Percentiles rank a stretch among this genome's conserved stretches.
Evolutionary conservation across 2,113 vertebrate genomes (phyloP).

Genomic region (Brachyistius frenatus): DNA sequence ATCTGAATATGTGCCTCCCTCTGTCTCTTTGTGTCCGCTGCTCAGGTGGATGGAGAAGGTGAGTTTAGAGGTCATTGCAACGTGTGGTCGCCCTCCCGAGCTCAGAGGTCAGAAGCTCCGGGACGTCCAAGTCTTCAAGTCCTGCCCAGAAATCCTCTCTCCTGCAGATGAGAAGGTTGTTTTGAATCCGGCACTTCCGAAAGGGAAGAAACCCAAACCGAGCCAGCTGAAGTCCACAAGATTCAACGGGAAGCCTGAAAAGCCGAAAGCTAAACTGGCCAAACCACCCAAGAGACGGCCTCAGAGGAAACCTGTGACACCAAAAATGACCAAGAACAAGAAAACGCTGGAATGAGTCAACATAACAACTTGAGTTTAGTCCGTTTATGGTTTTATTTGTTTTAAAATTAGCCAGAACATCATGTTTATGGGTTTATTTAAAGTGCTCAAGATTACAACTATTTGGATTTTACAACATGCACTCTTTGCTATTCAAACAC

Average conservation of each 20-base stretch:
- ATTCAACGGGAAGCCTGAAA: constrained; percentile 36
- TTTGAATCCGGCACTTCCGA: constrained; percentile 1
- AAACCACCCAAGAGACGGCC: constrained; percentile 43
- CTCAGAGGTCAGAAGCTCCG: constrained; percentile 84
- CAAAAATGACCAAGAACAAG: constrained; percentile 55
- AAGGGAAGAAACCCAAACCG: constrained; percentile 63
- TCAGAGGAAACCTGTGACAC: constrained; percentile 41
- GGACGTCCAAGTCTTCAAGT: constrained; percentile 81
- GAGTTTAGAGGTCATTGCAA: constrained; percentile 84
- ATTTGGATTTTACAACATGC: neutral
- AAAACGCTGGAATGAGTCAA: constrained; percentile 29
- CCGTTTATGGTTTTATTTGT: neutral
- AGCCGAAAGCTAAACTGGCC: constrained; percentile 43
- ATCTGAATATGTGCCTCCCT: neutral
- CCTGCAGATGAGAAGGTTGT: neutral
- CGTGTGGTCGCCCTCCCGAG: constrained; percentile 84
- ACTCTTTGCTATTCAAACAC: neutral
- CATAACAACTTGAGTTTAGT: neutral
- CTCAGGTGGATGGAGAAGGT: constrained; percentile 90
- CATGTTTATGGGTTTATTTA: constrained; percentile 4
- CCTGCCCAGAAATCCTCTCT: constrained; percentile 80
- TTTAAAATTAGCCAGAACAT: neutral
- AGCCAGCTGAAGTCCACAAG: neutral
- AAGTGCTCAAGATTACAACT: neutral
- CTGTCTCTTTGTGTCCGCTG: constrained; percentile 22